Base-by-base conservation (phyloP, 2,888 invertebrate species). In the Drosophila affinis region DNA sequence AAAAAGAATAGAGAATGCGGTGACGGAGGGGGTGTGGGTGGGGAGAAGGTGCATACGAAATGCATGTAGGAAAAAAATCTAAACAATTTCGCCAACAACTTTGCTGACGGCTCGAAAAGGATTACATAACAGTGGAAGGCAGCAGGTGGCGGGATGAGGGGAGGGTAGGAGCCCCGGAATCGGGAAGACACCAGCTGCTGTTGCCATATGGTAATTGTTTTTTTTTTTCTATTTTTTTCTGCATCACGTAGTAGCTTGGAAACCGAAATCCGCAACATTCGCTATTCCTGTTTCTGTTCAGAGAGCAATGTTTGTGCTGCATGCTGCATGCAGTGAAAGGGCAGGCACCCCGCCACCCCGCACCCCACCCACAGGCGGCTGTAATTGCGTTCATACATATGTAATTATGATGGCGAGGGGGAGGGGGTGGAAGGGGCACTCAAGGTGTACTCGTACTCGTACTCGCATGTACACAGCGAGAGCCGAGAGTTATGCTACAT, bases 81-180 rank as follows among this genome's bases (percentile, higher is more conserved):
- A 84, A 87, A 79, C 87, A 81, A 87, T 81, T 86, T 86, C 62
- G 60, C 70, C 75, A 64, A 64, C 76, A 75, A 75, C 68, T 69
- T 64, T 62, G 62, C 62, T 65, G 61, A 64, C 77, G 68, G 77
- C 78, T 75, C 53, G 49, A 61, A 75, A 75, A 75, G 87, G 79
- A 83, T 87, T 87, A 72, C 72, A 71, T 76, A 72, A 65, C 61
- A 57, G 65, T 18, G 51, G 49, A 24, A 46, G 52, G 45, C 29
- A 45, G 17, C n/a, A 17, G 9, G 12, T 1, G 14, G 44, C 1
- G 17, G 9, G n/a, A 12, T 27, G 1, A 12, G 3, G 4, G 24
- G 39, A 39, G 46, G 52, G 51, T 17, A 51, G 39, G 1, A 14
- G 34, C 14, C 6, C 14, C 6, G 39, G 39, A 48, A 18, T 34